These are phyloP conservation scores for Rhagophthalmus giganteus DNA, from an alignment of 2,888 invertebrate species.

Conservation along the genomic window DNA sequence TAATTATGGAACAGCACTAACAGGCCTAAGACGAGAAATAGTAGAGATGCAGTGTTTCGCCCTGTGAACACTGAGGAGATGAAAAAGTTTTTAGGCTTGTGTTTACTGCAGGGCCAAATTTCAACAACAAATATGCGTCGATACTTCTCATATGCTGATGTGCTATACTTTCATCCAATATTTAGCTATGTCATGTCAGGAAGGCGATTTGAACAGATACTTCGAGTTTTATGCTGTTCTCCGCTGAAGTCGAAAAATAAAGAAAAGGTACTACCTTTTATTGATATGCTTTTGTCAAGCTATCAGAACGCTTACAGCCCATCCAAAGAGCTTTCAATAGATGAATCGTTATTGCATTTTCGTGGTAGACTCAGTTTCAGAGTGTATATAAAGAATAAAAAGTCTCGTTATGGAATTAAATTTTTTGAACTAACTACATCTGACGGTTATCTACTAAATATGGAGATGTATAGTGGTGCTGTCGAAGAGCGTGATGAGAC, in stretches of 20 bases:
- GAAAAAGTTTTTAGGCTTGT: too few species aligned
- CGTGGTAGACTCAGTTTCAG: constrained; percentile 4
- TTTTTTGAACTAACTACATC: constrained; percentile 3
- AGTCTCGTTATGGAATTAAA: constrained; percentile 2
- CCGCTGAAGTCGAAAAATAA: too few species aligned
- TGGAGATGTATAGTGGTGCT: constrained; percentile 4
- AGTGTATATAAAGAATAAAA: constrained; percentile 6
- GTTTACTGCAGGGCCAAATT: constrained; percentile 26
- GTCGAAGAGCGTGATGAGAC: neutral
- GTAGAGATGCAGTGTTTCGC: constrained; percentile 1
- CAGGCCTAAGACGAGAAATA: neutral
- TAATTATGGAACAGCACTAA: neutral
- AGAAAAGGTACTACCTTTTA: too few species aligned
- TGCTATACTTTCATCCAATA: constrained; percentile 7
- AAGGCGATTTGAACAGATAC: too few species aligned
- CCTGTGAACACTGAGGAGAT: constrained; percentile 10
- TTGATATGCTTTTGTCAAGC: neutral
- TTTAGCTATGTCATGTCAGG: too few species aligned
- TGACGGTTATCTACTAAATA: constrained; percentile 7
- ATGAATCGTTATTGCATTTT: constrained; percentile 4
- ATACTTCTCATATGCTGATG: constrained; percentile 16
- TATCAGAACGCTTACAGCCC: constrained; percentile 1
- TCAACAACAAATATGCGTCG: too few species aligned
- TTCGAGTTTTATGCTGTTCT: too few species aligned
- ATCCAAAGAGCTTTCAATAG: neutral